Conservation (phyloP, 2,797 vertebrate species). For the Leptatherina wallacei region DNA sequence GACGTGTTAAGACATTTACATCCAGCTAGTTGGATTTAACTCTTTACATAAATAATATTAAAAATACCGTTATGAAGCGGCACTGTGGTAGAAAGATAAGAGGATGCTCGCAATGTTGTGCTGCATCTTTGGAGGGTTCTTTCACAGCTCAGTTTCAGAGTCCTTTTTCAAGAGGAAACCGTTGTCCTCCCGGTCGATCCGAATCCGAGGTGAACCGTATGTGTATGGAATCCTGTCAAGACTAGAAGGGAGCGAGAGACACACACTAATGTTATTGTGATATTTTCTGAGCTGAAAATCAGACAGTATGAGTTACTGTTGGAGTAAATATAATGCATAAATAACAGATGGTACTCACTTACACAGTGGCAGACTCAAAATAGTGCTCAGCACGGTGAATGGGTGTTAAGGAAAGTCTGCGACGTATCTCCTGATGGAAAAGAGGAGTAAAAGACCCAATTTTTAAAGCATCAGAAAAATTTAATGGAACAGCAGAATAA, state of each 20-base stretch:
- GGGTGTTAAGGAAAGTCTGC: slow-evolving; percentile 90
- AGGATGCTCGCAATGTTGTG: slow-evolving; percentile 18
- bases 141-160: slow-evolving; percentile 90
- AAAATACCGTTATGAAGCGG: slow-evolving; percentile 29
- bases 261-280: neutral
- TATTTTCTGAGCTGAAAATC: neutral
- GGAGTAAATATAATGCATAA: neutral
- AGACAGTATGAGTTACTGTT: neutral
- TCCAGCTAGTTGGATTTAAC: slow-evolving; percentile 50
- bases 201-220: slow-evolving; percentile 89
- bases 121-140: slow-evolving; percentile 72
- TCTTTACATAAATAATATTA: slow-evolving; percentile 6
- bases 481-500: neutral
- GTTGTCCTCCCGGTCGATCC: slow-evolving; percentile 84
- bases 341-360: slow-evolving; percentile 64
- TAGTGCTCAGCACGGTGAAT: slow-evolving; percentile 94
- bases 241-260: slow-evolving; percentile 70
- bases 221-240: slow-evolving; percentile 83
- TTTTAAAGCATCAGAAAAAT: too few relatives aligned
- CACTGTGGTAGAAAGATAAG: slow-evolving; percentile 27
- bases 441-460: neutral
- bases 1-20: slow-evolving; percentile 40
- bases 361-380: slow-evolving; percentile 85
- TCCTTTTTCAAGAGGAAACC: slow-evolving; percentile 86
- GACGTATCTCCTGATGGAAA: slow-evolving; percentile 86